phyloP scores from a whole-genome alignment of 2,888 invertebrate species.

The Vanessa cardui region DNA sequence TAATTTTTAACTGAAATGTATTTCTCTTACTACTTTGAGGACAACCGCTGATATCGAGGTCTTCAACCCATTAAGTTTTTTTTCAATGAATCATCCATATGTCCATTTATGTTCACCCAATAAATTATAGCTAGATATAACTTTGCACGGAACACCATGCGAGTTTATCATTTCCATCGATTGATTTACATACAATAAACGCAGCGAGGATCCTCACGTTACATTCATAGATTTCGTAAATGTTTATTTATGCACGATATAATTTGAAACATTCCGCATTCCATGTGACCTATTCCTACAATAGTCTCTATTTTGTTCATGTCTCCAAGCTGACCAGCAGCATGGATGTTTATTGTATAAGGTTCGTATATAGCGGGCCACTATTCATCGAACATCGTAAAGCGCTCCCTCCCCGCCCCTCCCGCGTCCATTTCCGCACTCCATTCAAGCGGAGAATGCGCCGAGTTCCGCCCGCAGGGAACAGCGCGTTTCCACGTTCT shows the following conservation, averaged over 20 bases:
- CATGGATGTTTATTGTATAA: slow-evolving; percentile 5
- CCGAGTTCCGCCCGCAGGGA: slow-evolving; percentile 34
- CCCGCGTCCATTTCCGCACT: slow-evolving; percentile 34
- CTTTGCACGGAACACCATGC: no score
- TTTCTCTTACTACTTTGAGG: no score
- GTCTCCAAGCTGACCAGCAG: slow-evolving; percentile 1
- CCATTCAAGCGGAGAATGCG: slow-evolving; percentile 35
- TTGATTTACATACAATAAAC: no score
- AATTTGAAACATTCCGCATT: neutral
- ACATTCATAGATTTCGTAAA: neutral
- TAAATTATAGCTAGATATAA: no score
- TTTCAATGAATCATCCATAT: no score
- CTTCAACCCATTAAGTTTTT: no score
- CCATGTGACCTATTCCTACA: neutral
- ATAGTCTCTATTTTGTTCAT: neutral
- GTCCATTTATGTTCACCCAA: no score
- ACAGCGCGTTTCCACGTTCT: slow-evolving; percentile 19
- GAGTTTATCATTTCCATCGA: no score
- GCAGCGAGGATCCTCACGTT: neutral
- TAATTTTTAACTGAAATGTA: no score
- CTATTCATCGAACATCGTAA: slow-evolving; percentile 16
- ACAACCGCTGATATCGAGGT: no score
- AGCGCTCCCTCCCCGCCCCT: neutral
- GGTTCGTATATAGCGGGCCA: slow-evolving; percentile 11
- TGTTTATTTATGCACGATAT: neutral